Evolutionary conservation across 2,888 invertebrate genomes (phyloP).

Genomic region (Troides oblongomaculatus): DNA sequence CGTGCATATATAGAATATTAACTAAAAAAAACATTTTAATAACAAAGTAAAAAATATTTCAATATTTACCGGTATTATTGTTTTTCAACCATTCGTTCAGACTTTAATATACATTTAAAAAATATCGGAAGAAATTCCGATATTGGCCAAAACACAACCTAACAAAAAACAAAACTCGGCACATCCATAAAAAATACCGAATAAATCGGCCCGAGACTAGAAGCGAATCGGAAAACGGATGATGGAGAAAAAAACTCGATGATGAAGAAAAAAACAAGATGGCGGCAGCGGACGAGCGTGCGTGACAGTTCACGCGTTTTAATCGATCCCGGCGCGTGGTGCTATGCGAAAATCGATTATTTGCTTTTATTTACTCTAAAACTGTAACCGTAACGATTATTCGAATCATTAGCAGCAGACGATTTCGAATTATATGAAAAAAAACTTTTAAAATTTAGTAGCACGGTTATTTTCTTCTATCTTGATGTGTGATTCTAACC

Average conservation of each 20-base stretch:
- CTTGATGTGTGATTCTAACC: too few species aligned
- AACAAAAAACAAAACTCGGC: not conserved
- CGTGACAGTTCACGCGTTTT: constrained; percentile 65
- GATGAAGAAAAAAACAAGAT: constrained; percentile 56
- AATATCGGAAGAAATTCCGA: too few species aligned
- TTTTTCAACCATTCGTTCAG: too few species aligned
- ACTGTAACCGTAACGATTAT: constrained; percentile 1
- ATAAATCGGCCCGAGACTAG: constrained; percentile 53
- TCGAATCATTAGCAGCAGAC: not conserved
- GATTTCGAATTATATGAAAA: not conserved
- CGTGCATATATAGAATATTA: too few species aligned
- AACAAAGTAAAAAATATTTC: too few species aligned
- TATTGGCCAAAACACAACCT: too few species aligned
- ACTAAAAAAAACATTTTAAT: too few species aligned
- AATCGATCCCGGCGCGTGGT: constrained; percentile 59
- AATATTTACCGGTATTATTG: too few species aligned
- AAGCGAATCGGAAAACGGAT: constrained; percentile 61
- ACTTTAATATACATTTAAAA: too few species aligned
- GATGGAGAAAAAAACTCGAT: constrained; percentile 47
- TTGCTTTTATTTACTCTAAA: constrained; percentile 12
- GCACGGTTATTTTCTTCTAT: too few species aligned
- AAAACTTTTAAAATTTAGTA: too few species aligned
- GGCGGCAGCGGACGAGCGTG: constrained; percentile 58
- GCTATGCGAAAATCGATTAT: constrained; percentile 60
- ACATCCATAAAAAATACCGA: constrained; percentile 31